A percentile compares a stretch with the other conserved stretches of the same genome.
Conservation (phyloP, 2,888 invertebrate genomes). For the Cheilosia impressa region DNA sequence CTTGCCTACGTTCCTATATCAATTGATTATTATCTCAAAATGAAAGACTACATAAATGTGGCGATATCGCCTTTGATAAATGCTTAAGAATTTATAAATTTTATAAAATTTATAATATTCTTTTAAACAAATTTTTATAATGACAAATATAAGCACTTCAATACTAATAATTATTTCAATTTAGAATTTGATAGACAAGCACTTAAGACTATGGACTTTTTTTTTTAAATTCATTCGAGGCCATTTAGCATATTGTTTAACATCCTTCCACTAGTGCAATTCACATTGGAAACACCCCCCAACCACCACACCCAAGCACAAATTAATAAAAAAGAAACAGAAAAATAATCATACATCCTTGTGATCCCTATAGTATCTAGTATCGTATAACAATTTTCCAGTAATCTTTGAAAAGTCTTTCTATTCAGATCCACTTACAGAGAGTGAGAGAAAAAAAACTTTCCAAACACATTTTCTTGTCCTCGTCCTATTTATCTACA, state of each 20-base stretch:
- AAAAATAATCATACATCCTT: not conserved
- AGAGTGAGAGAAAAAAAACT: not conserved
- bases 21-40: no score
- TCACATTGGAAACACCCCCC: not conserved
- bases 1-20: no score
- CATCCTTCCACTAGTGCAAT: not conserved
- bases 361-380: not conserved
- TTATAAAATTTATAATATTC: no score
- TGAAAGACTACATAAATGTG: no score
- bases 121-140: no score
- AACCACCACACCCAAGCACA: not conserved
- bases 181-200: no score
- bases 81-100: no score
- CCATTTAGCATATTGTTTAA: not conserved
- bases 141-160: no score
- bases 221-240: not conserved
- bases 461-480: not conserved
- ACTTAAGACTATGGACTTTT: no score
- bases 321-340: not conserved
- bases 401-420: constrained; percentile 13
- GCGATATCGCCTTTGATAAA: no score
- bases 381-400: not conserved
- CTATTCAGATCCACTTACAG: constrained; percentile 4
- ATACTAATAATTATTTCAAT: no score
- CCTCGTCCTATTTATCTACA: not conserved